Percentiles rank a stretch among this genome's conserved stretches.
These are phyloP conservation scores for Melangyna quadrimaculata DNA, from an alignment of 2,888 invertebrate genomes.

Conservation along the genomic window DNA sequence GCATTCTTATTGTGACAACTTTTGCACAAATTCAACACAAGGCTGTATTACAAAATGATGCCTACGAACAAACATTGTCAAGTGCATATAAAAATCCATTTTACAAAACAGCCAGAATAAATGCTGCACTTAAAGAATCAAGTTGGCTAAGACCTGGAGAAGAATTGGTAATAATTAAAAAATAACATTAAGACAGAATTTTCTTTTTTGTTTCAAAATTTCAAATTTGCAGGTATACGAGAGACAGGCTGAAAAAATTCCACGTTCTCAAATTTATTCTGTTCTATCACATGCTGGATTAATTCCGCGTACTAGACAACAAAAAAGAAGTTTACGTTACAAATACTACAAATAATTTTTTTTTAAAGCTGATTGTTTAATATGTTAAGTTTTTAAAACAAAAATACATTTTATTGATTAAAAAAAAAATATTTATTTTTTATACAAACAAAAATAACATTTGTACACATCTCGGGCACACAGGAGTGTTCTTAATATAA, in stretches of 20 bases:
- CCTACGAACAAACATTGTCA: slow-evolving; percentile 83
- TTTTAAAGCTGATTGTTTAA: background rate
- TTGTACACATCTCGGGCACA: slow-evolving; percentile 21
- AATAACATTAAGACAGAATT: background rate
- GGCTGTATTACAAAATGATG: slow-evolving; percentile 83
- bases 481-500: background rate
- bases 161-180: slow-evolving; percentile 82
- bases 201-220: background rate
- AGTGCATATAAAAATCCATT: slow-evolving; percentile 84
- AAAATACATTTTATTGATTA: background rate
- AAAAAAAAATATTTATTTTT: slow-evolving; percentile 27
- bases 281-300: slow-evolving; percentile 86
- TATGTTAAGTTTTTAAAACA: background rate
- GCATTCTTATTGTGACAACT: slow-evolving; percentile 27
- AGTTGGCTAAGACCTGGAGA: slow-evolving; percentile 86
- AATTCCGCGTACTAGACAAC: slow-evolving; percentile 79
- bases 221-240: slow-evolving; percentile 82
- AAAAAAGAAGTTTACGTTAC: background rate
- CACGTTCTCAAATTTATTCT: slow-evolving; percentile 85
- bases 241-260: slow-evolving; percentile 84
- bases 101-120: slow-evolving; percentile 83
- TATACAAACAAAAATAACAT: slow-evolving; percentile 25
- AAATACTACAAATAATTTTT: background rate
- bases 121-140: slow-evolving; percentile 82
- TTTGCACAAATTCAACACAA: slow-evolving; percentile 82